A percentile compares a stretch with the other conserved stretches of the same genome.
Evolutionary conservation across 2,888 invertebrate genomes (phyloP).

Genomic region (Tholera decimalis): DNA sequence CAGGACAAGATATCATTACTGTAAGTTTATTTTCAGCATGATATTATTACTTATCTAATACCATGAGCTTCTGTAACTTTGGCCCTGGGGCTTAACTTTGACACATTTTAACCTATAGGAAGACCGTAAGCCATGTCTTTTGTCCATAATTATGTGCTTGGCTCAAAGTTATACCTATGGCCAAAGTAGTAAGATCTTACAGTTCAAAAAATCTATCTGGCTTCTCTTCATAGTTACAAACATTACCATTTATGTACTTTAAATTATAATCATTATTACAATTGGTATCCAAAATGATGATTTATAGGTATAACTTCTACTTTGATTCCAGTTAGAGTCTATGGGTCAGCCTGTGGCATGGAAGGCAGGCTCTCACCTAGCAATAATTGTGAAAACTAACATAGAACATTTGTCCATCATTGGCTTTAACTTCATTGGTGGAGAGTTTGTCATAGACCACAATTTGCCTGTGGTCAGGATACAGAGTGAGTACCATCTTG

Average conservation of each 20-base stretch:
- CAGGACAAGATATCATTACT: constrained; percentile 75
- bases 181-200: too few relatives aligned
- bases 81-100: too few relatives aligned
- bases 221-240: too few relatives aligned
- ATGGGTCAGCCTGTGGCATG: constrained; percentile 95
- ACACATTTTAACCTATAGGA: too few relatives aligned
- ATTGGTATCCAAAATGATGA: not conserved
- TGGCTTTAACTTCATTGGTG: constrained; percentile 94
- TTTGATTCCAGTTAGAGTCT: constrained; percentile 92
- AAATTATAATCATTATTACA: not conserved
- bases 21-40: constrained; percentile 69
- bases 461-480: constrained; percentile 94
- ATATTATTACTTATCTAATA: not conserved
- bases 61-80: too few relatives aligned
- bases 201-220: too few relatives aligned
- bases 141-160: too few relatives aligned
- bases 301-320: constrained; percentile 1
- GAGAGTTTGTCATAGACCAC: constrained; percentile 94
- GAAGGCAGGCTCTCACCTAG: constrained; percentile 94
- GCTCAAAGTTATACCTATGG: too few relatives aligned
- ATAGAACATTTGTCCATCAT: constrained; percentile 94
- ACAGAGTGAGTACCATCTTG: constrained; percentile 92
- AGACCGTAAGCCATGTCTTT: too few relatives aligned
- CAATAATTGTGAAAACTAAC: constrained; percentile 95
- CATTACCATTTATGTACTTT: too few relatives aligned